Percentiles rank a stretch among this genome's conserved stretches.
These are phyloP conservation scores for Epinotia nisella DNA, from an alignment of 2,888 invertebrate genomes.

Conservation along the genomic window DNA sequence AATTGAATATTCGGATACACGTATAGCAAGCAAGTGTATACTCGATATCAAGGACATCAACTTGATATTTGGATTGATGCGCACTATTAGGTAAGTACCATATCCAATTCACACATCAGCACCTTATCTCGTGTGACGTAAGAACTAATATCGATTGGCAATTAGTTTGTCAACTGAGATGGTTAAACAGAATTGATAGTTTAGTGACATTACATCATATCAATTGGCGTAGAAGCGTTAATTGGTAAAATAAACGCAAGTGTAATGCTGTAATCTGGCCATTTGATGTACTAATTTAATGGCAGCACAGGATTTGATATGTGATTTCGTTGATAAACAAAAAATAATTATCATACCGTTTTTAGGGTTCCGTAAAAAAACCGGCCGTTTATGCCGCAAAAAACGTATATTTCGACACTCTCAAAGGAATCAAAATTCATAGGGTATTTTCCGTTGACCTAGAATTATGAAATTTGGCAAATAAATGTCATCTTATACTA, in stretches of 20 bases:
- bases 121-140: conserved; percentile 1
- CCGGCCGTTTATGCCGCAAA: no score
- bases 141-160: conserved; percentile 9
- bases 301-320: conserved; percentile 6
- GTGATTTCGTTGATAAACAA: background rate
- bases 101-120: background rate
- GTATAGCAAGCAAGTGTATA: background rate
- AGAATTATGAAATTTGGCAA: no score
- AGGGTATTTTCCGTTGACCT: no score
- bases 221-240: conserved; percentile 11
- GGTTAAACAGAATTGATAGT: conserved; percentile 7
- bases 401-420: no score
- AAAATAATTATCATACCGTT: background rate
- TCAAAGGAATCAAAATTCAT: no score
- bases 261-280: conserved; percentile 12
- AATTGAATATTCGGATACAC: background rate
- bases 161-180: background rate
- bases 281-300: conserved; percentile 6
- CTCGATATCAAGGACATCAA: conserved; percentile 8
- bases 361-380: no score
- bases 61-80: conserved; percentile 18
- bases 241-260: conserved; percentile 10
- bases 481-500: no score
- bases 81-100: background rate
- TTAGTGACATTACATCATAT: conserved; percentile 35